Conservation (phyloP, 2,888 invertebrate genomes). For the Iselma pallidipennis region DNA sequence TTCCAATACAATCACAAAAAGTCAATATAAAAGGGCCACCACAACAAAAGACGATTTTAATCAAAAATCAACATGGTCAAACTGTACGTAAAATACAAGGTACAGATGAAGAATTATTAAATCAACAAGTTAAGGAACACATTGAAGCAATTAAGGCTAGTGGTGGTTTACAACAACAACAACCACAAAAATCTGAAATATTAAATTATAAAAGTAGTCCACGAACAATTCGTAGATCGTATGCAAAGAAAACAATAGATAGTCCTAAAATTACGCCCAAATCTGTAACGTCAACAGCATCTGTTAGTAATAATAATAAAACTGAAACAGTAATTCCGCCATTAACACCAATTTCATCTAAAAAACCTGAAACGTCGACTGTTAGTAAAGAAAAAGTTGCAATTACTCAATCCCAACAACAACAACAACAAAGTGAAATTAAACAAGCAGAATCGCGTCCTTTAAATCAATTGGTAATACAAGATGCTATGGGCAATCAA, state of each 20-base stretch:
- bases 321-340: conserved; percentile 33
- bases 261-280: not conserved
- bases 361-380: conserved; percentile 23
- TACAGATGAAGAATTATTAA: conserved; percentile 46
- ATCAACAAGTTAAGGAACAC: conserved; percentile 53
- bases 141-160: conserved; percentile 54
- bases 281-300: conserved; percentile 12
- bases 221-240: conserved; percentile 20
- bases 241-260: conserved; percentile 29
- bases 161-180: conserved; percentile 30
- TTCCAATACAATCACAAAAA: conserved; percentile 21
- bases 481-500: conserved; percentile 54
- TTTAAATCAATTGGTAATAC: conserved; percentile 53
- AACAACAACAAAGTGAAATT: conserved; percentile 8
- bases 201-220: conserved; percentile 14
- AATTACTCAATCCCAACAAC: too few relatives aligned
- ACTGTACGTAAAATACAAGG: conserved; percentile 50
- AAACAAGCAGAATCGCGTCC: conserved; percentile 34
- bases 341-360: conserved; percentile 44
- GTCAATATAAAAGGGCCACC: conserved; percentile 13
- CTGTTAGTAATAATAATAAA: conserved; percentile 11
- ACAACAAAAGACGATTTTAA: conserved; percentile 50
- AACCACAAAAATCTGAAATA: conserved; percentile 30
- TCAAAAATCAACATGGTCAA: conserved; percentile 53
- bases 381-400: conserved; percentile 17